Evolutionary conservation across 2,888 invertebrate genomes (phyloP), one percentile per base, ranked within the genome.

Genomic region (Tanypteryx hageni): DNA sequence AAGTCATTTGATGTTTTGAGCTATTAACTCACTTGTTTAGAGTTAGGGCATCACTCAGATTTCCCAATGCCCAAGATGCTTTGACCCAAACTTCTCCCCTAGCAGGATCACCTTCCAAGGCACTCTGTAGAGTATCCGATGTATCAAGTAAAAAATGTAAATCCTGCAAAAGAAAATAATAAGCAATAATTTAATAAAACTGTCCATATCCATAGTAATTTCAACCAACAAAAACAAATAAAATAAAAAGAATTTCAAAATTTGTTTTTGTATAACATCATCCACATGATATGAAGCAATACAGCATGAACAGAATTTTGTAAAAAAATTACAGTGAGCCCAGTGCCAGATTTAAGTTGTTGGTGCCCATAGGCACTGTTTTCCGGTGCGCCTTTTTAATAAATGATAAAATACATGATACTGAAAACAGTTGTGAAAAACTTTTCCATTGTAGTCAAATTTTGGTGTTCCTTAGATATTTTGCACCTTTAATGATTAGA

Each of bases 1-100:
- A 18, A 61, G 0, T 4, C 18, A 61, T 16, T 61, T 61, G 1
- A 1, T 61, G 18, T 18, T 61, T 5, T 68, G 44, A 18, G 16
- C 56, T 13, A 31, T 84, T 57, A 81, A 93, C 95, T 96, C 94
- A 97, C 97, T 96, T 96, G 94, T 97, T 97, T 61, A 97, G 95
- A 1, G 98, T 96, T 0, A 98, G 95, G 0, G 98, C 97, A 94
- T 98, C 98, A 94, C 97, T 98, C 11, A 98, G 96, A 94, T 98
- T 98, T 0, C 97, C 98, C 93, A 99, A 95, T 0, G 98, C 96
- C 98, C 98, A 99, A 0, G 98, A 97, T 0, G 98, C 97, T 95
- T 98, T 98, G 0, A 97, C 96, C 56, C 97, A 96, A 0, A 98
- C 98, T 4, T 96, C 96, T 44, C 89, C 89, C n/a, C 97, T 94